Base-by-base conservation (phyloP, 2,888 invertebrate genomes). In the Plutella xylostella region DNA sequence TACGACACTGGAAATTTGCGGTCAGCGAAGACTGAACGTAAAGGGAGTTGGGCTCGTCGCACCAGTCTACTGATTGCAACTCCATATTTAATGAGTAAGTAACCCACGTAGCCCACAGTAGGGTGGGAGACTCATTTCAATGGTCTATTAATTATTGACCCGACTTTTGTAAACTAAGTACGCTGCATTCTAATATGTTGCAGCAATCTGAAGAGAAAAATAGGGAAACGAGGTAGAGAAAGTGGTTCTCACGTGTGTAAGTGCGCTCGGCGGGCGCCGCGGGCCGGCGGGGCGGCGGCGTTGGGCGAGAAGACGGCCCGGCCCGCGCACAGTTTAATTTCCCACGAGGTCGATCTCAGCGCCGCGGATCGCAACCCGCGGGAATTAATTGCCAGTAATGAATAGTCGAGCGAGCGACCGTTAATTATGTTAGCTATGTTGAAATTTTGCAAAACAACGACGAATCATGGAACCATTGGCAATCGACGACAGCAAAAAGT, bases 381-480 rank as follows among this genome's bases (percentile, higher is more conserved):
- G 83, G 83, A 82, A 78, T 83, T 83, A 82, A 83, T 80, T 82
- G 82, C 79, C 70, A 78, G 78, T 80, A 83, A 83, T 83, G 83
- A 83, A 82, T 83, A 83, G 82, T 74, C 80, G 75, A 82, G 82
- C 78, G 79, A 78, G 72, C 75, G 68, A 68, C 74, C 68, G 73
- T 78, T 82, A 79, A 83, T 83, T 82, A 80, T 75, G 72, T 69
- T 71, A 63, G 68, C 53, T 52, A 39, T 22, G 22, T 39, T 22
- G 39, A 39, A 39, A 39, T 25, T 39, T 42, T 31, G 14, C 30
- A 31, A 42, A 42, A 30, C 42, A 42, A 19, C 30, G 19, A 17
- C 42, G 28, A 40, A 15, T 19, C 31, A n/a, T n/a, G n/a, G 30
- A 20, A 30, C 9, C 14, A 17, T 40, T 25, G 3, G 12, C 14